A percentile compares a stretch with the other conserved stretches of the same genome.
Conservation (phyloP, 2,888 invertebrate species). For the Limnephilus rhombicus region DNA sequence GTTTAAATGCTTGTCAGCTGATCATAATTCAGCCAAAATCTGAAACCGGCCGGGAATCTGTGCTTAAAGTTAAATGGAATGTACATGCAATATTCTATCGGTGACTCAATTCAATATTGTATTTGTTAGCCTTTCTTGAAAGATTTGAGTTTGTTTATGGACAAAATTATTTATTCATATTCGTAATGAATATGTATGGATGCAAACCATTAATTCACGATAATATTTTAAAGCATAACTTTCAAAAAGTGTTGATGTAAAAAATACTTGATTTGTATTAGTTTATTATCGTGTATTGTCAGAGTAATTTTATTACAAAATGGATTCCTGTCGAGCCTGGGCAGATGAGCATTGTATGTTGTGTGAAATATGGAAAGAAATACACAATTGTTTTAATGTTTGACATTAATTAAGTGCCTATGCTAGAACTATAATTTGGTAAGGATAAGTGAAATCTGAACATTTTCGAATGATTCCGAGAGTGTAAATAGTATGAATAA, state of each 20-base stretch:
- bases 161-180: too few relatives aligned
- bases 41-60: background rate
- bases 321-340: background rate
- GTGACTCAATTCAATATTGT: too few relatives aligned
- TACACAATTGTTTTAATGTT: constrained; percentile 35
- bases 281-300: background rate
- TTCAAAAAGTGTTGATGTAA: background rate
- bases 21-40: background rate
- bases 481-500: background rate
- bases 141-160: too few relatives aligned
- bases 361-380: background rate
- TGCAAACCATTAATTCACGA: too few relatives aligned
- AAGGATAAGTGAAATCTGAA: background rate
- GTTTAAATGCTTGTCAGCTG: background rate
- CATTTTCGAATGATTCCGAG: constrained; percentile 4
- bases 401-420: constrained; percentile 42
- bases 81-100: too few relatives aligned
- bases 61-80: too few relatives aligned
- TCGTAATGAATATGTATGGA: too few relatives aligned
- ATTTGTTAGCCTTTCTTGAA: too few relatives aligned
- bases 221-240: too few relatives aligned
- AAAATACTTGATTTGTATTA: background rate
- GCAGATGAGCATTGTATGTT: background rate
- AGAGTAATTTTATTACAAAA: background rate
- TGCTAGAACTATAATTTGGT: constrained; percentile 38